A percentile compares a stretch with the other conserved stretches of the same genome.
Evolutionary conservation across 1,140 invertebrate species (phyloP).

Genomic region (Conopomorpha cramerella): DNA sequence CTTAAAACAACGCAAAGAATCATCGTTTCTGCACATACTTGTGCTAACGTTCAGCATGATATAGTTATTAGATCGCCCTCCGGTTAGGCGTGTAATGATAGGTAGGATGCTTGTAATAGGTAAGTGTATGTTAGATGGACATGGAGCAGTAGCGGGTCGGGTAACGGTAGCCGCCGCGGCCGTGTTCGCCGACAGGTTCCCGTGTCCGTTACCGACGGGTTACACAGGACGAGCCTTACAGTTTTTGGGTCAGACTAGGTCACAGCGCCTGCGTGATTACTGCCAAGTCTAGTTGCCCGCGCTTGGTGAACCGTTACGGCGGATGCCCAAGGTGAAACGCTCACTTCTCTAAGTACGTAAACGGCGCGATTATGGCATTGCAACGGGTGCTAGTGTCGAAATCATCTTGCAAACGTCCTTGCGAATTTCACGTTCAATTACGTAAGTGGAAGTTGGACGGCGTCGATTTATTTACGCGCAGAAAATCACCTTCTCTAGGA

Average conservation of each 20-base stretch:
- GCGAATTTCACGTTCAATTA: constrained; percentile 45
- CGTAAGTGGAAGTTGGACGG: constrained; percentile 23
- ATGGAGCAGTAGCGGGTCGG: constrained; percentile 7
- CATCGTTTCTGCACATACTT: too few species aligned
- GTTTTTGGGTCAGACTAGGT: constrained; percentile 55
- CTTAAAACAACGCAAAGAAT: too few species aligned
- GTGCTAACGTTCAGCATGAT: too few species aligned
- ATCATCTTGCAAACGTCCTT: constrained; percentile 32
- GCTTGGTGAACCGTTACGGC: constrained; percentile 50
- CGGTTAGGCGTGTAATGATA: too few species aligned
- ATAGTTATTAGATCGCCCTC: too few species aligned
- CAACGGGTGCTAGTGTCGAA: constrained; percentile 37
- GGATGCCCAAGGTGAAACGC: constrained; percentile 46
- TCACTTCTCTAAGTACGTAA: constrained; percentile 54
- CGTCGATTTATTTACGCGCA: constrained; percentile 27
- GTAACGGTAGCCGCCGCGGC: constrained; percentile 28
- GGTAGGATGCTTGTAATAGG: too few species aligned
- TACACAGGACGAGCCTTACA: constrained; percentile 27
- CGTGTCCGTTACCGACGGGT: constrained; percentile 42
- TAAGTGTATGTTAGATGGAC: too few species aligned
- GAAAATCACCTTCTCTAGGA: not conserved
- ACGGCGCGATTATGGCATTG: constrained; percentile 48
- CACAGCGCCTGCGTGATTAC: constrained; percentile 49
- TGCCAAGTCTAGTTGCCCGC: constrained; percentile 20
- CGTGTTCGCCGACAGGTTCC: constrained; percentile 38